A percentile compares a stretch with the other conserved stretches of the same genome.
Evolutionary conservation across 2,113 vertebrate genomes (phyloP).

Genomic region (Gymnarchus niloticus): DNA sequence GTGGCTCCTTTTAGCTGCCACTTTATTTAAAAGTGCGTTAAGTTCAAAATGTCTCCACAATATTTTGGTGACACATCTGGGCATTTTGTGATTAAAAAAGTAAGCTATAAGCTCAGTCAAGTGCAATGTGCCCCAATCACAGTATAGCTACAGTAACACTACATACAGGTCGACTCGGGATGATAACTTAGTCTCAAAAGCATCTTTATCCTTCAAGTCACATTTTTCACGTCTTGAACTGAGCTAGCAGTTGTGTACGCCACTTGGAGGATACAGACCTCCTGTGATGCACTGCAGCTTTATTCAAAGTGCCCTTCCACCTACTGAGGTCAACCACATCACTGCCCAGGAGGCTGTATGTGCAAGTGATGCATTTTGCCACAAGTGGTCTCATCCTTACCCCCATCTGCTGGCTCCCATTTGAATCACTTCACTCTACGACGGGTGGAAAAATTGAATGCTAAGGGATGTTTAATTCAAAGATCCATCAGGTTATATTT

Average conservation of each 20-base stretch:
- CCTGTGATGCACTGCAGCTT: conserved; percentile 5
- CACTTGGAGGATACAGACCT: neutral
- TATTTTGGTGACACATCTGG: neutral
- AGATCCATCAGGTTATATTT: conserved; percentile 10
- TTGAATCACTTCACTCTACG: neutral
- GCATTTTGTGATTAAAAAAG: neutral
- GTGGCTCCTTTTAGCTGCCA: too few relatives aligned
- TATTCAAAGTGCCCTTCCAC: neutral
- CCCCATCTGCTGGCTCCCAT: neutral
- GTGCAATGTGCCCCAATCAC: neutral
- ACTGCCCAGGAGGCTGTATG: neutral
- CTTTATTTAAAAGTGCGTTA: too few relatives aligned
- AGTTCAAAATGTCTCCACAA: too few relatives aligned
- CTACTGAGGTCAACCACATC: neutral
- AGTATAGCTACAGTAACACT: neutral
- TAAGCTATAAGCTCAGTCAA: neutral
- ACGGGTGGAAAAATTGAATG: neutral
- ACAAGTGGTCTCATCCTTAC: neutral
- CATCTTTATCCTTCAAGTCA: neutral
- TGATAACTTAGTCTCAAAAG: neutral
- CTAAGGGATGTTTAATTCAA: neutral
- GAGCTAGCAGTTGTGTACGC: neutral
- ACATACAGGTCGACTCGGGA: neutral
- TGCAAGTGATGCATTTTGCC: neutral
- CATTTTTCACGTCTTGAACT: neutral